Evolutionary conservation across 2,113 vertebrate species (phyloP), one percentile per base, ranked within the genome.

Genomic region (Corythaixoides concolor): DNA sequence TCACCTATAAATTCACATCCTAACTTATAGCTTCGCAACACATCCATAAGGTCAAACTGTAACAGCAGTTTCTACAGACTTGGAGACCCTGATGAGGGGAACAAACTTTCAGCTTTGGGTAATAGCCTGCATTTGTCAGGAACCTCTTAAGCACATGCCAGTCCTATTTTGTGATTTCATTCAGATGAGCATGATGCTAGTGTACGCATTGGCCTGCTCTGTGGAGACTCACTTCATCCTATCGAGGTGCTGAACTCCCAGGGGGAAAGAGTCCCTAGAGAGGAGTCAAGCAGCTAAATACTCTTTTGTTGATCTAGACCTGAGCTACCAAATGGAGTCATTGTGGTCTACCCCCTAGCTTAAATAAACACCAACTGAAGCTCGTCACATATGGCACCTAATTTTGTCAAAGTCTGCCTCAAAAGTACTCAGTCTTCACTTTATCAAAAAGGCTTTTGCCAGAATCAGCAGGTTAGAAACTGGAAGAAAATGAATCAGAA

Each of bases 391-490:
- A 69, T 62, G 55, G 68, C 91, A 97, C 95, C 92, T 97, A 78
- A 95, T 95, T 97, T 95, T 85, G 90, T 94, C 78, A 94, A 90
- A 80, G 73, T 43, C 64, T 78, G 88, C 45, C 90, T 89, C 74
- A 66, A 75, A 88, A 52, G 43, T 75, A 78, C 73, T 93, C 90
- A 95, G 83, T 64, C 74, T 81, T 91, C 95, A 96, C 86, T 96
- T 95, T 95, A 96, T 97, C 95, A 94, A 95, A 90, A 94, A 97
- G 24, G 69, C 82, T 94, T 95, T 93, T 96, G 90, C 95, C 94
- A 93, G 94, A 90, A 97, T 88, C 90, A 95, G 90, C 96, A 92
- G 92, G 91, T 92, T 89, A 92, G 92, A 91, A 90, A 76, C 56
- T 97, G 94, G 90, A 94, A 93, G 90, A 92, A 93, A 96, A 95